These are phyloP conservation scores for Drosophila putrida DNA, from an alignment of 2,888 invertebrate genomes.

Conservation along the genomic window DNA sequence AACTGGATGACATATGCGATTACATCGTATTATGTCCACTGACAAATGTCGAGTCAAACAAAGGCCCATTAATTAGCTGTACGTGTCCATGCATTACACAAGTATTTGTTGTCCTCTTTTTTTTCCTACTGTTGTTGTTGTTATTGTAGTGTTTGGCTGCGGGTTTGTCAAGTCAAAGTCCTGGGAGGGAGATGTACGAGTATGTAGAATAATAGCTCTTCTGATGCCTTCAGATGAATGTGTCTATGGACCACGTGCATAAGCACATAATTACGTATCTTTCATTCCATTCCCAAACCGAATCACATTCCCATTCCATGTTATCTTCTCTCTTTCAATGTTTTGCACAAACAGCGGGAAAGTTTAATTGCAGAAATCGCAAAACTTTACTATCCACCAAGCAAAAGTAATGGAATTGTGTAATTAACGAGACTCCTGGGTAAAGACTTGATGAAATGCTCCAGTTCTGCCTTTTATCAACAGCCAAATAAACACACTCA, in stretches of 20 bases:
- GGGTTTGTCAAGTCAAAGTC: conserved; percentile 47
- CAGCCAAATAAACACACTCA: conserved; percentile 23
- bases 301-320: neutral
- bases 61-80: conserved; percentile 75
- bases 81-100: conserved; percentile 78
- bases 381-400: conserved; percentile 69
- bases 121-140: conserved; percentile 3
- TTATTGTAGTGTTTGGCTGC: conserved; percentile 25
- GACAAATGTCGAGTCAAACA: conserved; percentile 66
- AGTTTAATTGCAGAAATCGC: conserved; percentile 75
- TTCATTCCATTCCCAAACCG: conserved; percentile 13
- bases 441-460: conserved; percentile 65
- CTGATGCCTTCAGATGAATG: conserved; percentile 67
- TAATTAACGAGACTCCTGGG: conserved; percentile 75
- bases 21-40: conserved; percentile 50
- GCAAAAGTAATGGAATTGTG: conserved; percentile 75
- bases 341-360: conserved; percentile 53
- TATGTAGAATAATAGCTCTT: conserved; percentile 84
- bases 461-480: conserved; percentile 25
- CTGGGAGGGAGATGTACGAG: neutral
- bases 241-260: conserved; percentile 55
- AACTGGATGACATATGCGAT: conserved; percentile 61
- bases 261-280: conserved; percentile 68
- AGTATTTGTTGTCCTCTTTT: conserved; percentile 77
- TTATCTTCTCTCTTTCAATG: conserved; percentile 5